These are phyloP conservation scores for Diacarnus erythraeanus DNA, from an alignment of 37 sponge, comb jelly and placozoan genomes.

Conservation along the genomic window DNA sequence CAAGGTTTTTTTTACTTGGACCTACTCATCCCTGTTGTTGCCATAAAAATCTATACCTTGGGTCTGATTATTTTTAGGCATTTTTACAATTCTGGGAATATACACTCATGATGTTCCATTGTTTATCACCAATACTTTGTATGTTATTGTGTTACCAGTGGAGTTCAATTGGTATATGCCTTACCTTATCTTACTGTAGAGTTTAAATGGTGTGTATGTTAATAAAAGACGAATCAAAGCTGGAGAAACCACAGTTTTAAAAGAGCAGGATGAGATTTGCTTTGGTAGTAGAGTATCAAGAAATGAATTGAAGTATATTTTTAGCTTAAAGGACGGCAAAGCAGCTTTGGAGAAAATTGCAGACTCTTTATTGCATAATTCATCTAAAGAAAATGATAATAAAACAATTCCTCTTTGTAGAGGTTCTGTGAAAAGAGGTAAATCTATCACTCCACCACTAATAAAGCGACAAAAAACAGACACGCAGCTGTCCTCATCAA, in stretches of 20 bases:
- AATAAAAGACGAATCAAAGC: constrained; percentile 13
- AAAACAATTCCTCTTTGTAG: neutral
- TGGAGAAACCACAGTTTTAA: neutral
- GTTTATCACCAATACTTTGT: neutral
- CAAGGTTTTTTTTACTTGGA: no score
- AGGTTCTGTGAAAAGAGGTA: neutral
- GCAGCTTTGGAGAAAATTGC: neutral
- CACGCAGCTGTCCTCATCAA: no score
- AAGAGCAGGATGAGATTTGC: constrained; percentile 22
- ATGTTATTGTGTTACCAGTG: neutral
- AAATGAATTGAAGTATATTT: constrained; percentile 23
- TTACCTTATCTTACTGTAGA: constrained; percentile 28
- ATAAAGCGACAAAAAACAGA: neutral
- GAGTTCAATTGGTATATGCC: no score
- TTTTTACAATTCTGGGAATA: no score
- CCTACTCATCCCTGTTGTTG: no score
- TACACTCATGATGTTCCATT: no score
- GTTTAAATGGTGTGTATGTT: constrained; percentile 51
- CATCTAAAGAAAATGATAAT: neutral
- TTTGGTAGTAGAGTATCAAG: constrained; percentile 20
- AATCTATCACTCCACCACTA: neutral
- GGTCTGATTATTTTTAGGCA: no score
- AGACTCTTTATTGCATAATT: no score
- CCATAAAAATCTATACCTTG: no score
- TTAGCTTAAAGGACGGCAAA: neutral